A percentile compares a stretch with the other conserved stretches of the same genome.
These are phyloP conservation scores for Lagria hirta DNA, from an alignment of 2,888 invertebrate species.

Conservation along the genomic window DNA sequence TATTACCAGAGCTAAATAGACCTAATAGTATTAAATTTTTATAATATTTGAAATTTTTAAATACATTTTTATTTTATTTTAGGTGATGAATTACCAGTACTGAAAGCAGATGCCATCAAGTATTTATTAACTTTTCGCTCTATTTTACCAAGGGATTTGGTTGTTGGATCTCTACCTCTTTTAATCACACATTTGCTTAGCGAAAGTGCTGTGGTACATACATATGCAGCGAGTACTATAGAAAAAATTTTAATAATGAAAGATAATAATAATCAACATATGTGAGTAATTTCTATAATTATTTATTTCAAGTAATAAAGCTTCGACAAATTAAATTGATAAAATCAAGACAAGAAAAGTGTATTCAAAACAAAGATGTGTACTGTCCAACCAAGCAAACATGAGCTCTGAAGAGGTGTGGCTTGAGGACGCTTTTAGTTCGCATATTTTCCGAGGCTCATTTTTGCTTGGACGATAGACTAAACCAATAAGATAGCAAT, in stretches of 20 bases:
- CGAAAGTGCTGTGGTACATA: constrained; percentile 85
- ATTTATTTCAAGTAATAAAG: constrained; percentile 2
- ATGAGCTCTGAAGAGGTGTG: too few species aligned
- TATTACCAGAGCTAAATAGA: constrained; percentile 81
- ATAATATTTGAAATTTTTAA: constrained; percentile 5
- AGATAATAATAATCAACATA: constrained; percentile 44
- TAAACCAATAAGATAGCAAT: too few species aligned
- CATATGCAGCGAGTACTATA: constrained; percentile 90
- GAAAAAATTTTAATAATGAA: constrained; percentile 85
- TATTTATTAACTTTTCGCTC: constrained; percentile 95
- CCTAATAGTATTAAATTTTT: constrained; percentile 57
- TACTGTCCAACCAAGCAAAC: too few species aligned
- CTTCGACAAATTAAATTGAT: too few species aligned
- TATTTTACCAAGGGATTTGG: constrained; percentile 77
- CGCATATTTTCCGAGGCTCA: too few species aligned
- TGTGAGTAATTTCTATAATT: constrained; percentile 1
- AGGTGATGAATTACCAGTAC: constrained; percentile 86
- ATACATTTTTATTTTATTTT: constrained; percentile 31
- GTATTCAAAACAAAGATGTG: too few species aligned
- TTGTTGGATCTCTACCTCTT: constrained; percentile 74
- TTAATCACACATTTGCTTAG: constrained; percentile 76
- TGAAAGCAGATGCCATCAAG: constrained; percentile 96
- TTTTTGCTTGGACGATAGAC: too few species aligned
- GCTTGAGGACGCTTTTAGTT: too few species aligned
- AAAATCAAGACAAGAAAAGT: too few species aligned